These are phyloP conservation scores for Acleris literana DNA, from an alignment of 2,888 invertebrate genomes.

Conservation along the genomic window DNA sequence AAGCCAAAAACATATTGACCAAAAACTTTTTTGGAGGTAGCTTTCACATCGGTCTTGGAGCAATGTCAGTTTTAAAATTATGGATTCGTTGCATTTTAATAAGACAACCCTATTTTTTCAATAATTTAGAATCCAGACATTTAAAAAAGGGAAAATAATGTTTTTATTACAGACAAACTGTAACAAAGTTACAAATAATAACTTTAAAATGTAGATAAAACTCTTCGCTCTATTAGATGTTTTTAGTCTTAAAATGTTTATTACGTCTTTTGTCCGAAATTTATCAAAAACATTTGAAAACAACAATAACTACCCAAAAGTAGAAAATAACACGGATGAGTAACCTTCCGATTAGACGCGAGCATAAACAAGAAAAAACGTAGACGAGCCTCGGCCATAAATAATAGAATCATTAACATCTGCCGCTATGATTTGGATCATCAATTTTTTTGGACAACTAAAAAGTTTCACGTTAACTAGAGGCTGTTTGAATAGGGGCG, in stretches of 20 bases:
- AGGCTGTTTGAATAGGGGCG: slow-evolving; percentile 56
- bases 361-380: slow-evolving; percentile 51
- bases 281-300: slow-evolving; percentile 9
- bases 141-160: too few species aligned
- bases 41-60: too few species aligned
- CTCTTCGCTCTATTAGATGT: too few species aligned
- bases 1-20: not conserved
- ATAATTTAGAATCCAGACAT: too few species aligned
- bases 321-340: slow-evolving; percentile 56
- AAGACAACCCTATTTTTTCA: too few species aligned
- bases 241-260: too few species aligned
- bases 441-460: slow-evolving; percentile 67
- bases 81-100: too few species aligned
- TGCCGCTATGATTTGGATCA: slow-evolving; percentile 75
- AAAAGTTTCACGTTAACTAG: slow-evolving; percentile 51
- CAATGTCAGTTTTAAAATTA: too few species aligned
- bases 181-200: too few species aligned
- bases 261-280: not conserved
- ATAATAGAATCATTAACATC: slow-evolving; percentile 83
- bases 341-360: slow-evolving; percentile 49
- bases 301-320: slow-evolving; percentile 47
- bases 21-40: not conserved
- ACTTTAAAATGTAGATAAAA: too few species aligned
- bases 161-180: too few species aligned
- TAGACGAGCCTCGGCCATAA: slow-evolving; percentile 70